phyloP scores from a whole-genome alignment of 1,140 invertebrate species.

The Geopemphigus sp. region DNA sequence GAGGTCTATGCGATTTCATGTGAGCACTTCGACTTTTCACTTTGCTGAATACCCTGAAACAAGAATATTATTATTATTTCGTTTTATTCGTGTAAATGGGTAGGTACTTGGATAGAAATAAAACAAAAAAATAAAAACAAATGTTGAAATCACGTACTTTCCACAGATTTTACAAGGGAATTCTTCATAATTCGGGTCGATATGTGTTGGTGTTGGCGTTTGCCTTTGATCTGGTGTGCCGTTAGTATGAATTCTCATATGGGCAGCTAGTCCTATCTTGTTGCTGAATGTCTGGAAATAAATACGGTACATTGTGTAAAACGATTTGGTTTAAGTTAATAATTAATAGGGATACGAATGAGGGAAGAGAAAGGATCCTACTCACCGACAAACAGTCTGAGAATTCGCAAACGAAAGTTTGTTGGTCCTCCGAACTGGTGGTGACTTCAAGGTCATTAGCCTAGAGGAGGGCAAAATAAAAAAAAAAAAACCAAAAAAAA shows the following conservation, averaged over 20 bases:
- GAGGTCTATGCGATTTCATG: conserved; percentile 93
- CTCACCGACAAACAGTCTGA: conserved; percentile 69
- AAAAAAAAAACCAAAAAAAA: background rate
- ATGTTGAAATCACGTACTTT: conserved; percentile 74
- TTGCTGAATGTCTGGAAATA: conserved; percentile 74
- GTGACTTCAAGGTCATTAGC: conserved; percentile 54
- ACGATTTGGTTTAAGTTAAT: conserved; percentile 32
- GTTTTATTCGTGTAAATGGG: background rate
- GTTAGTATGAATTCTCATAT: conserved; percentile 68
- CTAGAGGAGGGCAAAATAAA: conserved; percentile 28
- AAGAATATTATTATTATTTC: conserved; percentile 54
- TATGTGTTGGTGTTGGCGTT: conserved; percentile 62
- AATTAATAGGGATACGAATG: background rate
- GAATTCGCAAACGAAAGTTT: conserved; percentile 65
- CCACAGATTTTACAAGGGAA: conserved; percentile 96
- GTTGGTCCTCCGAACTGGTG: conserved; percentile 56
- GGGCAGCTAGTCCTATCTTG: conserved; percentile 73
- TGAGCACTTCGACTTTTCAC: conserved; percentile 96
- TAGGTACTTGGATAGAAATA: background rate
- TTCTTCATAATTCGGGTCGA: conserved; percentile 56
- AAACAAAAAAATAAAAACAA: background rate
- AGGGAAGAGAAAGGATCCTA: conserved; percentile 52
- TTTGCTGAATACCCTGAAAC: conserved; percentile 91
- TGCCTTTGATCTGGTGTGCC: conserved; percentile 57
- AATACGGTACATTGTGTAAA: conserved; percentile 52